Evolutionary conservation across 2,797 vertebrate species (phyloP), one percentile per base, ranked within the genome.

Genomic region (Lepus oiostolus): DNA sequence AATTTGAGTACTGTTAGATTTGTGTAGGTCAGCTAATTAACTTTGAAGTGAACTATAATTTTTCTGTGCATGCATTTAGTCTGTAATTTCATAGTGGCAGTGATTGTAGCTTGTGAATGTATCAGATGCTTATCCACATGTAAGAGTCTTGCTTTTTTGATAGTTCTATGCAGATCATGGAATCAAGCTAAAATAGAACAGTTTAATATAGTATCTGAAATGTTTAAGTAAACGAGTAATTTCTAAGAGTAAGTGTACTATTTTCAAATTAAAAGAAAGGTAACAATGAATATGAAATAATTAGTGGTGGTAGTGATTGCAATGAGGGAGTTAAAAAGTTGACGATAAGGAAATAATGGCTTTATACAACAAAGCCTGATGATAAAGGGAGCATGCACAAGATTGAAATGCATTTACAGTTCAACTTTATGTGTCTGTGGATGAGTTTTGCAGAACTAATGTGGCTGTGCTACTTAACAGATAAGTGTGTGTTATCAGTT

Each of bases 291-390:
- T 72, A 1, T 82, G 30, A 80, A 72, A 72, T 50, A 88, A 38
- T 38, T 68, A 7, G 74, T 22, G 50, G 10, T 75, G 58, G 21
- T n/a, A 58, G 24, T 94, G 30, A 81, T 54, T 80, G 21, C 13
- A 79, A 2, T 17, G 10, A 93, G 22, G 67, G 19, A 60, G 19
- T 79, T 60, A 84, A 12, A 12, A 77, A 5, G 24, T 75, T 86
- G 30, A 75, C 82, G 92, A 80, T 80, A 63, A 91, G 63, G 60
- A 94, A 60, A 82, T 70, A 60, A 32, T 26, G 10, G 22, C n/a
- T 90, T 86, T 58, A 47, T 90, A 72, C 94, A 96, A 90, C 86
- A 54, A 93, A 96, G 58, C 19, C 62, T 76, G n/a, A 35, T 58
- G 67, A 88, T 84, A 88, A 82, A 42, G 32, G 12, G 10, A 42